These are phyloP conservation scores for Euschistus heros DNA, from an alignment of 1,140 invertebrate genomes.

Conservation along the genomic window DNA sequence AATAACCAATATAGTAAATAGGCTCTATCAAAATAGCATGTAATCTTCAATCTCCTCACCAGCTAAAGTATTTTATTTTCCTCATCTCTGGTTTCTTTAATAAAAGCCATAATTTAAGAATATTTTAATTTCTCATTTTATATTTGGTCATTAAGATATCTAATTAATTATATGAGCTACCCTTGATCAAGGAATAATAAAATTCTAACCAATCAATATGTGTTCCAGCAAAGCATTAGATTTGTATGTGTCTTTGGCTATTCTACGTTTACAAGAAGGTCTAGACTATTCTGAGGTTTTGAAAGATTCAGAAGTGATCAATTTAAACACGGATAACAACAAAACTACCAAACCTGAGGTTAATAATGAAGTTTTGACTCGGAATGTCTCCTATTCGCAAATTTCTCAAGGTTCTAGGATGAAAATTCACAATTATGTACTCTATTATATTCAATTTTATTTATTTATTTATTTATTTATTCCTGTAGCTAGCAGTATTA, in stretches of 20 bases:
- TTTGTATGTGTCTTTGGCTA: conserved; percentile 78
- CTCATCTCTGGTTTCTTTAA: no score
- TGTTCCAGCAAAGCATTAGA: conserved; percentile 75
- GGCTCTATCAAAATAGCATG: no score
- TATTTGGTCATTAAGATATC: no score
- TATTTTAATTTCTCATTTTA: no score
- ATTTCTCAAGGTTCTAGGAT: conserved; percentile 36
- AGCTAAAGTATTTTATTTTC: no score
- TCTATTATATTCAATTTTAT: neutral
- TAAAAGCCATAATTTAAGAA: no score
- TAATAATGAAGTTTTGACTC: conserved; percentile 34
- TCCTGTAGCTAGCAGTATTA: conserved; percentile 49
- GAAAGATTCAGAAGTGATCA: conserved; percentile 40
- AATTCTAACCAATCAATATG: neutral
- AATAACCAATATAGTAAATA: no score
- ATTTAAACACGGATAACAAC: conserved; percentile 24
- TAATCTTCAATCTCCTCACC: no score
- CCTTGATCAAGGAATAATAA: no score
- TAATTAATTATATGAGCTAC: no score
- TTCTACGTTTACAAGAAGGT: conserved; percentile 72
- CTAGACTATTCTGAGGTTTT: conserved; percentile 57
- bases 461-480: neutral
- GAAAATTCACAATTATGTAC: neutral
- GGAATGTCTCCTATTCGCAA: conserved; percentile 50
- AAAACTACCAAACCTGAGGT: conserved; percentile 26